phyloP scores from a whole-genome alignment of 1,140 invertebrate genomes.

The Helicoverpa zea region DNA sequence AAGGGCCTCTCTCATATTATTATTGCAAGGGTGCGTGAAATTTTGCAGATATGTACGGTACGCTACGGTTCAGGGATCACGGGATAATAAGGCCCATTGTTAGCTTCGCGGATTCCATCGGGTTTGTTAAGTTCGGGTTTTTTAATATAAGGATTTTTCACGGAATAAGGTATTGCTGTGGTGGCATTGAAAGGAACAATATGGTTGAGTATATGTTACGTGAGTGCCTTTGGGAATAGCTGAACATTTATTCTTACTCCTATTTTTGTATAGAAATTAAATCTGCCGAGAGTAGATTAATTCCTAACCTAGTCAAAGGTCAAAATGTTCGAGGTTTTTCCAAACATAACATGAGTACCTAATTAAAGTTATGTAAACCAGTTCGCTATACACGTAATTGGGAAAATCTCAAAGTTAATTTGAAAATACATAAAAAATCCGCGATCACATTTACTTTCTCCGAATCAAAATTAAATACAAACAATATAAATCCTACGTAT shows the following conservation, averaged over 20 bases:
- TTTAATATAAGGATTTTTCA: slow-evolving; percentile 63
- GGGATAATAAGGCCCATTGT: slow-evolving; percentile 73
- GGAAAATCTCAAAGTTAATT: too few relatives aligned
- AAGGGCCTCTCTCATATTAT: slow-evolving; percentile 72
- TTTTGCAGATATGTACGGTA: slow-evolving; percentile 75
- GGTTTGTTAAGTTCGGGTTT: slow-evolving; percentile 49
- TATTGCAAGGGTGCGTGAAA: slow-evolving; percentile 83
- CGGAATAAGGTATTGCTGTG: slow-evolving; percentile 35
- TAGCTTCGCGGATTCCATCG: slow-evolving; percentile 49
- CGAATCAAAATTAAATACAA: slow-evolving; percentile 21
- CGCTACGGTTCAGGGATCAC: slow-evolving; percentile 69
- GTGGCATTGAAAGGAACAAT: slow-evolving; percentile 33
- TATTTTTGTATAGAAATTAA: background rate
- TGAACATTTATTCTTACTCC: background rate
- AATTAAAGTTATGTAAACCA: too few relatives aligned
- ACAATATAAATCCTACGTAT: slow-evolving; percentile 57
- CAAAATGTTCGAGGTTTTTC: too few relatives aligned
- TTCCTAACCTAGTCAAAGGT: too few relatives aligned
- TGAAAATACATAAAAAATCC: background rate
- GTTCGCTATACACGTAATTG: too few relatives aligned
- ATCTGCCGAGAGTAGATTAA: too few relatives aligned
- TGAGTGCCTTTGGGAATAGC: background rate
- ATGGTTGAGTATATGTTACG: background rate
- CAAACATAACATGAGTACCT: too few relatives aligned
- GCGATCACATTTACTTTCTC: background rate